phyloP scores from a whole-genome alignment of 2,113 vertebrate species.

The Octodon degus region DNA sequence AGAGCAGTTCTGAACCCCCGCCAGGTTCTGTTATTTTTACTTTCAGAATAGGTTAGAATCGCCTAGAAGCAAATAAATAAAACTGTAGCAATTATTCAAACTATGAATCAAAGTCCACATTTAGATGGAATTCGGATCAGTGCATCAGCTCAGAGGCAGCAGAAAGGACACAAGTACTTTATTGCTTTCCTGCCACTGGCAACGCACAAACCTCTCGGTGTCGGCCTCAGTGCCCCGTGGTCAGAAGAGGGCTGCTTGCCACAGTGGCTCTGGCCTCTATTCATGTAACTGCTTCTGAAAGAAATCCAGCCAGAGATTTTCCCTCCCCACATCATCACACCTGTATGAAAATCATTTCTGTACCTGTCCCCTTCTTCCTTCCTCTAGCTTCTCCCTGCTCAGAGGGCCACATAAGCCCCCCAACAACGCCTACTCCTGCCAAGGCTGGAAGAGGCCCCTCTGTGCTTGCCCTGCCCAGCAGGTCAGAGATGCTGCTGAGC shows the following conservation, averaged over 20 bases:
- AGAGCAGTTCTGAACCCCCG: background rate
- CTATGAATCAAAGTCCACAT: background rate
- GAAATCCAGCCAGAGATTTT: background rate
- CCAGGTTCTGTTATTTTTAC: background rate
- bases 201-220: fast-evolving
- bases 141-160: too few relatives aligned
- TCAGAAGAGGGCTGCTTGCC: background rate
- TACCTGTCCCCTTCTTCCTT: too few relatives aligned
- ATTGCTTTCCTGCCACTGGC: background rate
- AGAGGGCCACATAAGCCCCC: background rate
- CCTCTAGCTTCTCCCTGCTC: background rate
- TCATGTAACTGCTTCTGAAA: background rate
- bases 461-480: background rate
- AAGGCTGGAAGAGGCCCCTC: background rate
- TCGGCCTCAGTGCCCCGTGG: background rate
- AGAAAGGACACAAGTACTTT: background rate
- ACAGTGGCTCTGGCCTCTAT: too few relatives aligned
- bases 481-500: background rate
- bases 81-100: background rate
- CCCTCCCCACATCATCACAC: fast-evolving
- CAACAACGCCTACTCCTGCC: too few relatives aligned
- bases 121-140: too few relatives aligned
- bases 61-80: background rate
- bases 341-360: background rate
- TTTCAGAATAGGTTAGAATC: background rate